These are phyloP conservation scores for Halcyon malimbica DNA, from an alignment of 2,113 vertebrate species.

Conservation along the genomic window DNA sequence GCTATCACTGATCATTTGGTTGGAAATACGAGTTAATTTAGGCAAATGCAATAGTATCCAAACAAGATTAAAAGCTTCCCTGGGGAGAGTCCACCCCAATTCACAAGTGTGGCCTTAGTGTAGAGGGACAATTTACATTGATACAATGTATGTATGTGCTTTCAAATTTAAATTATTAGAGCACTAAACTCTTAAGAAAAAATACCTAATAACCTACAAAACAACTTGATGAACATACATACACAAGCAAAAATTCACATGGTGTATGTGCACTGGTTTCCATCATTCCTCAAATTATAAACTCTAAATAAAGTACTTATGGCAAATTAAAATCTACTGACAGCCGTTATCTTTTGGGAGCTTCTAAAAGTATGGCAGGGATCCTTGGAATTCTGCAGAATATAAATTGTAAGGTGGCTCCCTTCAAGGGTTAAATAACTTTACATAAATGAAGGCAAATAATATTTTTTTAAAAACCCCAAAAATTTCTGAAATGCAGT, in stretches of 20 bases:
- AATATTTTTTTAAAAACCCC: neutral
- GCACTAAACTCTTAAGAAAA: neutral
- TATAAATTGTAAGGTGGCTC: neutral
- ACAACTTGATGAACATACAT: neutral
- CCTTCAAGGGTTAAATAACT: neutral
- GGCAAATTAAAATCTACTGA: neutral
- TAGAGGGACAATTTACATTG: neutral
- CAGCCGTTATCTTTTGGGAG: neutral
- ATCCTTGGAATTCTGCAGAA: neutral
- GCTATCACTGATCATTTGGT: neutral
- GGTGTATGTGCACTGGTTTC: neutral
- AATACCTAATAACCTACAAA: neutral
- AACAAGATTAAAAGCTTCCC: neutral
- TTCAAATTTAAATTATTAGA: neutral
- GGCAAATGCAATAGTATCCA: neutral
- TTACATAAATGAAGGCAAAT: neutral
- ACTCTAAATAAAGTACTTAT: neutral
- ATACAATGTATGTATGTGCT: neutral
- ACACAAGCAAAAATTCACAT: neutral
- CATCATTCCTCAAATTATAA: neutral
- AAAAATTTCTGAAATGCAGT: neutral
- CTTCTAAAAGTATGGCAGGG: neutral
- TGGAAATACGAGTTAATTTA: neutral
- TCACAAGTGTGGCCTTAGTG: neutral
- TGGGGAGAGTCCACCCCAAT: neutral